Evolutionary conservation across 1,140 invertebrate genomes (phyloP).

Genomic region (Phymorhynchus buccinoides): DNA sequence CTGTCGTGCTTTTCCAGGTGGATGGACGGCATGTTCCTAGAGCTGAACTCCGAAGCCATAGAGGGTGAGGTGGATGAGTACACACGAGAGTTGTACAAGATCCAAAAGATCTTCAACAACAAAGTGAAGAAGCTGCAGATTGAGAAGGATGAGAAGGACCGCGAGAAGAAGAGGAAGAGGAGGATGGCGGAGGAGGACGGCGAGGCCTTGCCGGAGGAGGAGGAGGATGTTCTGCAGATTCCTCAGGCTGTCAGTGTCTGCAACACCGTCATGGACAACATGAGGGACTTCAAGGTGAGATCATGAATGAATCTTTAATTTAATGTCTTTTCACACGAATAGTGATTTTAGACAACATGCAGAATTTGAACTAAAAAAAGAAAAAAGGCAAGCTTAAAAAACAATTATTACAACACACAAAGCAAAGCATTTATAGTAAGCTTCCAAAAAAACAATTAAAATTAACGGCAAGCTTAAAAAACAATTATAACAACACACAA

Average conservation of each 20-base stretch:
- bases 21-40: constrained; percentile 92
- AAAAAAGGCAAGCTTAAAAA: too few species aligned
- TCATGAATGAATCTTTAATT: too few species aligned
- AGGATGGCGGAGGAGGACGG: constrained; percentile 77
- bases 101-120: constrained; percentile 85
- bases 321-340: too few species aligned
- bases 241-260: constrained; percentile 69
- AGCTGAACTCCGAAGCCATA: constrained; percentile 79
- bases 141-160: constrained; percentile 68
- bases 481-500: too few species aligned
- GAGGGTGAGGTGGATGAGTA: constrained; percentile 71
- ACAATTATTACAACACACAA: too few species aligned
- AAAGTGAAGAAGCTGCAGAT: constrained; percentile 76
- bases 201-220: constrained; percentile 73
- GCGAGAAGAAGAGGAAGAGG: constrained; percentile 69
- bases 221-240: constrained; percentile 62
- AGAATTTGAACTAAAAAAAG: too few species aligned
- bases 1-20: constrained; percentile 73
- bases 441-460: too few species aligned
- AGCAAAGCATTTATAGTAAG: too few species aligned
- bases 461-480: too few species aligned
- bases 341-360: too few species aligned
- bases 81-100: constrained; percentile 81
- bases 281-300: constrained; percentile 84
- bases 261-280: constrained; percentile 77